Evolutionary conservation across 1,140 invertebrate species (phyloP), one percentile per base, ranked within the genome.

Genomic region (Probaryconus sp.): DNA sequence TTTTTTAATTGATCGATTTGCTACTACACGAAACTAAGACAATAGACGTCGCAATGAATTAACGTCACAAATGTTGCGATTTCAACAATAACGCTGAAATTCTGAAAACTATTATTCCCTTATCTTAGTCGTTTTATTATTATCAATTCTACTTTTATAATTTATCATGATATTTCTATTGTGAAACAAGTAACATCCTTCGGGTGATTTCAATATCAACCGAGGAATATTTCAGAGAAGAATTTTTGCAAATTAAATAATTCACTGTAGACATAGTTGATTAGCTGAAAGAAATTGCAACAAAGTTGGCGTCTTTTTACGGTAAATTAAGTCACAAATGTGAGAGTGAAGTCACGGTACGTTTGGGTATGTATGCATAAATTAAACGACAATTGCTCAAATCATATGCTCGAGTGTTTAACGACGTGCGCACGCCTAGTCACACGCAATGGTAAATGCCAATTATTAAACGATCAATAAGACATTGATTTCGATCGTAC

Each of bases 381-480:
- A 74, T 56, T 74, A 63, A 74, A 63, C 61, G 63, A 74, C 43
- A 74, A 74, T 74, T 74, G 71, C 71, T 74, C 71, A 68, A 74
- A 74, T 24, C 68, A 74, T 64, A 51, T 64, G 51, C 64, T 67
- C 47, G 64, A 42, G 13, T 53, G 56, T 74, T 58, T 35, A 51
- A 69, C 64, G 58, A 45, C 50, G 63, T 45, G 71, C 71, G 63
- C 64, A 61, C 47, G 64, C 51, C 35, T 50, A 64, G 30, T 35
- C 16, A 16, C 14, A 43, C 13, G 42, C 0, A 10, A 40, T 5
- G 17, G 13, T 48, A 38, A n/a, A n/a, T n/a, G n/a, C n/a, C n/a
- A n/a, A n/a, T n/a, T n/a, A n/a, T n/a, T n/a, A n/a, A 45, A 11
- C 26, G 38, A 64, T 53, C n/a, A 35, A 35, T 5, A 7, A 24